phyloP scores from a whole-genome alignment of 1,140 invertebrate genomes.

The Drosophila funebris region DNA sequence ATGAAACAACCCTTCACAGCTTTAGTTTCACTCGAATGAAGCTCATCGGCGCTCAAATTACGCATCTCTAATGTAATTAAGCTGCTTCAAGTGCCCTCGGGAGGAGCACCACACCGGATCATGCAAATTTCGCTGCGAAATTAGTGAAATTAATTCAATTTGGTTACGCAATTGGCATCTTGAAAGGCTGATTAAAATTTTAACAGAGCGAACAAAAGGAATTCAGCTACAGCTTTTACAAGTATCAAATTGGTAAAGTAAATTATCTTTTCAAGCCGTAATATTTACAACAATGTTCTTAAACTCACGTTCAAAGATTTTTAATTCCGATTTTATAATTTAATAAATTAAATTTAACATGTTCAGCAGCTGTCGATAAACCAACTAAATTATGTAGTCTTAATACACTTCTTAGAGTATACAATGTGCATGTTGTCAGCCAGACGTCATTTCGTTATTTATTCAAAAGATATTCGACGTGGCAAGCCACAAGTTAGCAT shows the following conservation, averaged over 20 bases:
- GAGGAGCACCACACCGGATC: conserved; percentile 2
- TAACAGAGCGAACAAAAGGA: background rate
- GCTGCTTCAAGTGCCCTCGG: background rate
- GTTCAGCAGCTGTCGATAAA: background rate
- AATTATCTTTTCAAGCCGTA: too few relatives aligned
- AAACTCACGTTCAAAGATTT: too few relatives aligned
- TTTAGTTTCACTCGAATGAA: conserved; percentile 1
- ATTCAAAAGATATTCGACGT: conserved; percentile 62
- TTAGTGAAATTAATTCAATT: conserved; percentile 75
- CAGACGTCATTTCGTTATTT: conserved; percentile 75
- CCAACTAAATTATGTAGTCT: background rate
- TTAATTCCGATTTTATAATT: background rate
- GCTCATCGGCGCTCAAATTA: conserved; percentile 49
- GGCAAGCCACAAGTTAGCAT: conserved; percentile 8
- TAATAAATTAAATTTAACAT: background rate
- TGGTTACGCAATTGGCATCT: conserved; percentile 50
- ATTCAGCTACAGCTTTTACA: background rate
- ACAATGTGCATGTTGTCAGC: conserved; percentile 3
- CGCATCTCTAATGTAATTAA: conserved; percentile 78
- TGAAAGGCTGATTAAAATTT: conserved; percentile 64
- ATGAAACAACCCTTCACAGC: conserved; percentile 39
- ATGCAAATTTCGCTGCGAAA: conserved; percentile 64
- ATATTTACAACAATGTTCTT: too few relatives aligned
- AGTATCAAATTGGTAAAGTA: background rate
- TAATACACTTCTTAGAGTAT: background rate